These are phyloP conservation scores for Astyanax mexicanus DNA, from an alignment of 2,797 vertebrate species.

Conservation along the genomic window DNA sequence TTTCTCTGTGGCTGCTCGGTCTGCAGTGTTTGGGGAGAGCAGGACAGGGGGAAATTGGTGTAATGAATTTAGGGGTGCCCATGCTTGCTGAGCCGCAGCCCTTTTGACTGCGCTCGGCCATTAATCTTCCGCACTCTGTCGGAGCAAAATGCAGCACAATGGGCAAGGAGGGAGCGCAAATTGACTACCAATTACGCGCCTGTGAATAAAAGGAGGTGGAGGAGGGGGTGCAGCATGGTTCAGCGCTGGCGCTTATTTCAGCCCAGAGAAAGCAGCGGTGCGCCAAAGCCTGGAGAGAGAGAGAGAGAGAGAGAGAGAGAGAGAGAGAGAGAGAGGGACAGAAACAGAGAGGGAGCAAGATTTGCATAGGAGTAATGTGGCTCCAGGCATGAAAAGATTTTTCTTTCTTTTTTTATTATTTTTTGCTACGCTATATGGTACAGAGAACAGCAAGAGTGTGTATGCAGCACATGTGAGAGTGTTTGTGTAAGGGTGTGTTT, in stretches of 20 bases:
- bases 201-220: conserved; percentile 83
- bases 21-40: conserved; percentile 62
- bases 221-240: conserved; percentile 61
- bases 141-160: conserved; percentile 86
- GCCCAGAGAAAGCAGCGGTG: conserved; percentile 71
- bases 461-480: conserved; percentile 1
- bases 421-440: neutral
- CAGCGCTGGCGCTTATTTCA: conserved; percentile 79
- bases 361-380: conserved; percentile 58
- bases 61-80: conserved; percentile 88
- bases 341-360: conserved; percentile 53
- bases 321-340: conserved; percentile 52
- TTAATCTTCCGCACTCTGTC: conserved; percentile 90
- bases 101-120: conserved; percentile 82
- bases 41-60: conserved; percentile 86
- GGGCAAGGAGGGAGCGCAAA: conserved; percentile 84
- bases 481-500: neutral
- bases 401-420: conserved; percentile 16
- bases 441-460: conserved; percentile 20
- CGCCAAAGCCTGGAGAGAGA: conserved; percentile 53
- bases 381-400: conserved; percentile 42
- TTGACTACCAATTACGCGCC: conserved; percentile 89
- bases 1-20: conserved; percentile 46
- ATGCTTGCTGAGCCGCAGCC: conserved; percentile 83
- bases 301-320: conserved; percentile 34